These are phyloP conservation scores for Pterocles burchelli DNA, from an alignment of 2,113 vertebrate species.

Conservation along the genomic window DNA sequence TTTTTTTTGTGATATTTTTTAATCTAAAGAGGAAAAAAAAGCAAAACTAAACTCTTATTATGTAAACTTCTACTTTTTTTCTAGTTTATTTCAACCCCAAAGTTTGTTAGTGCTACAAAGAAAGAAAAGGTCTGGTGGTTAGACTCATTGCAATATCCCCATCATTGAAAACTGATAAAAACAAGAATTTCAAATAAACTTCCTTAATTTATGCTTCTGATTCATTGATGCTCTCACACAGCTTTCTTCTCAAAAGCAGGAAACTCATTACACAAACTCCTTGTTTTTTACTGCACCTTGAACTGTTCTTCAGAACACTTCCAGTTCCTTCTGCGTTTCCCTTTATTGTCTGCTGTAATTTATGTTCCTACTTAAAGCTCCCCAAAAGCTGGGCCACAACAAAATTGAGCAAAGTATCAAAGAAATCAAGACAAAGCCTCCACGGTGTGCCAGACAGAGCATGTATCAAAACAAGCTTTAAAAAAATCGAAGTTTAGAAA, in stretches of 20 bases:
- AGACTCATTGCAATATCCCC: neutral
- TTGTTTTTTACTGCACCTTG: neutral
- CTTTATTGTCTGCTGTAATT: neutral
- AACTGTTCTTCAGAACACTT: neutral
- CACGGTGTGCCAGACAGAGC: neutral
- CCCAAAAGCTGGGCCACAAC: neutral
- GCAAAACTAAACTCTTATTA: neutral
- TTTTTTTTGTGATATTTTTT: neutral
- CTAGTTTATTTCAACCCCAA: neutral
- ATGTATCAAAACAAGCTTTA: neutral
- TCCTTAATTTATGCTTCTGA: neutral
- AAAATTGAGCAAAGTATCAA: neutral
- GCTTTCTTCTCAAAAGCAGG: neutral
- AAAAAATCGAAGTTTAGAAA: neutral
- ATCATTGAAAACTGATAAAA: neutral
- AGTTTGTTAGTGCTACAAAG: neutral
- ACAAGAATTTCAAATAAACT: neutral
- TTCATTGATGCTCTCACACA: neutral
- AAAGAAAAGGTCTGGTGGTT: neutral
- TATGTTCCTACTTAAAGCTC: neutral
- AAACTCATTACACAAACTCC: neutral
- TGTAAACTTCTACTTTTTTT: neutral
- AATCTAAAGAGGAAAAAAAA: neutral
- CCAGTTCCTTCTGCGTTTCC: neutral
- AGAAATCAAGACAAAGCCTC: constrained; percentile 10